These are phyloP conservation scores for Heliangelus exortis DNA, from an alignment of 2,797 vertebrate species.

Conservation along the genomic window DNA sequence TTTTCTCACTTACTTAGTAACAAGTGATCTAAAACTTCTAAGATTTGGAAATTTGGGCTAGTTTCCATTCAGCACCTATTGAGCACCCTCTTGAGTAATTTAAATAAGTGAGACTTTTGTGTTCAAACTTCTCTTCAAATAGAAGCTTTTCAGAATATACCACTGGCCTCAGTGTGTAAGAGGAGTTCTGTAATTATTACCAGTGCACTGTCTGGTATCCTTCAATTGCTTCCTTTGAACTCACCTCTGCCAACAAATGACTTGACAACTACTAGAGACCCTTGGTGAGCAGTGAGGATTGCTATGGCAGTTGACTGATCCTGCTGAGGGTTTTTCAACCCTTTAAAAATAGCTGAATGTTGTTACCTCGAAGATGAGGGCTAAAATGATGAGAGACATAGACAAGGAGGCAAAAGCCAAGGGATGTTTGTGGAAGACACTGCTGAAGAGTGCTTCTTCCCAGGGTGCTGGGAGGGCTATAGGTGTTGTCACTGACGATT, in stretches of 20 bases:
- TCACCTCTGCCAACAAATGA: background rate
- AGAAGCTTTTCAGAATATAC: background rate
- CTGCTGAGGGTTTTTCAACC: background rate
- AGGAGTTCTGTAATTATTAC: background rate
- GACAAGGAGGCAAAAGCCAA: background rate
- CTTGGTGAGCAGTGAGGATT: background rate
- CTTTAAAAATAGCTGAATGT: background rate
- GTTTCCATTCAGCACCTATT: constrained; percentile 29
- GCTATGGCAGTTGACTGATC: background rate
- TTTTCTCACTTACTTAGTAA: constrained; percentile 30
- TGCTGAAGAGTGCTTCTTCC: background rate
- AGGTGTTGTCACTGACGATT: background rate
- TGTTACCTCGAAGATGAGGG: background rate
- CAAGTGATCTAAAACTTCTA: constrained; percentile 12
- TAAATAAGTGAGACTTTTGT: background rate
- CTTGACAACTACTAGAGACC: background rate
- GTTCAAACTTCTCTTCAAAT: background rate
- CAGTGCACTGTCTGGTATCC: background rate
- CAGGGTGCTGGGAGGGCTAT: background rate
- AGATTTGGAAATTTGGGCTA: background rate
- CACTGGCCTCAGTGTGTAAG: background rate
- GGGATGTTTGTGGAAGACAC: background rate
- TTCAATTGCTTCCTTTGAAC: constrained; percentile 17
- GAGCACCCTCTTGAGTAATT: constrained; percentile 8
- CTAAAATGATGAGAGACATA: background rate